Base-by-base conservation (phyloP, 2,888 invertebrate genomes). In the Lasioglossum oenotherae region DNA sequence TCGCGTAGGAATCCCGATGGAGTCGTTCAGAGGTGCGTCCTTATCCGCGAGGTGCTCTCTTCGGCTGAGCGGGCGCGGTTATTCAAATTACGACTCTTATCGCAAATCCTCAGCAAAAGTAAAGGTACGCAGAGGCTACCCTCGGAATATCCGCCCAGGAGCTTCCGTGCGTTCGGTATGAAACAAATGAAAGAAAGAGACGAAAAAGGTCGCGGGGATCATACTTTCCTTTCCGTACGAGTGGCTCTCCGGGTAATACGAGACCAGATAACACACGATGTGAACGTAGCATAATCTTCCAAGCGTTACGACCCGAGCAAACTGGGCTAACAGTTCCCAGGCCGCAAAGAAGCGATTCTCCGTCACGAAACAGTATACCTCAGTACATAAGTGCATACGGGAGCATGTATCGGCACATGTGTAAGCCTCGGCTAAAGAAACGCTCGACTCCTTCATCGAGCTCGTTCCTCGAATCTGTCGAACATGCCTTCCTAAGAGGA, bases 271-370 rank as follows among this genome's bases (percentile, higher is more conserved):
- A 81, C 77, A 74, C 74, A 82, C 86, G 88, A 91, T 92, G 92
- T 91, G 92, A 91, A 92, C 91, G 90, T 81, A 79, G 89, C 88
- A 92, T 92, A 92, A 90, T 92, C 91, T 82, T 81, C 88, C 88
- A 87, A 93, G 92, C 92, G 93, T 93, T 93, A 92, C 92, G 90
- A 89, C 81, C 87, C 88, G 81, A 91, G 90, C 90, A 88, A 93
- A 92, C 91, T 92, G 92, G 93, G 92, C 91, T 93, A 93, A 91
- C 91, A 92, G 90, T 93, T 93, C 93, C 92, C 93, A 93, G 90
- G 91, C 92, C 82, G 84, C 84, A 82, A 77, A 86, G 83, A 85
- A 81, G 80, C 80, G 87, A 91, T 87, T 80, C 85, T 71, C 78
- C 86, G 64, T 80, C 86, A 84, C 81, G 84, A 89, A 88, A 87